These are phyloP conservation scores for Lophochroa leadbeateri DNA, from an alignment of 2,113 vertebrate genomes.

Conservation along the genomic window DNA sequence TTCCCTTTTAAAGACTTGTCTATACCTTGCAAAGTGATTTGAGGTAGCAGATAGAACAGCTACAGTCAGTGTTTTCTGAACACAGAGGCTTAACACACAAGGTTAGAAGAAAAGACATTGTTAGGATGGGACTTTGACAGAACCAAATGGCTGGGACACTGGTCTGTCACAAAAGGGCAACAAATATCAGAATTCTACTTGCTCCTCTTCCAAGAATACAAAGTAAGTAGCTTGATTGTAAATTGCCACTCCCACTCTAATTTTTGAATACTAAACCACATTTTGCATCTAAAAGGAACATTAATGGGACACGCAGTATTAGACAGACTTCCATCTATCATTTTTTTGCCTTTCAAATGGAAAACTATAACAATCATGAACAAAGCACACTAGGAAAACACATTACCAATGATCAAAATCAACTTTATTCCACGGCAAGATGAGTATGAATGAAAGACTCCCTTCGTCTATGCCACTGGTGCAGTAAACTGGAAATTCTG, in stretches of 20 bases:
- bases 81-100: neutral
- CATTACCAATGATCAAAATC: neutral
- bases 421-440: neutral
- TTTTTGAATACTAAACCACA: neutral
- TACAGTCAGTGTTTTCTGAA: neutral
- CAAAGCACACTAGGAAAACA: neutral
- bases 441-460: neutral
- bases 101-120: neutral
- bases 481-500: slow-evolving; percentile 30
- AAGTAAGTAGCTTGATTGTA: neutral
- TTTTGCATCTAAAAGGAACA: neutral
- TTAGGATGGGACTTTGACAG: neutral
- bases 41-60: neutral
- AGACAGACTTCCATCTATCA: neutral
- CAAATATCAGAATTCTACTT: neutral
- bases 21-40: neutral
- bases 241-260: neutral
- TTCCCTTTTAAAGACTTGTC: neutral
- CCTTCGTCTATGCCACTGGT: neutral
- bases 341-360: slow-evolving; percentile 8
- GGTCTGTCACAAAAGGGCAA: neutral
- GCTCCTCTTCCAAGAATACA: neutral
- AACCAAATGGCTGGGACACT: neutral
- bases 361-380: neutral
- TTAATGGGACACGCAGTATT: neutral